These are phyloP conservation scores for Clarias pachynema DNA, from an alignment of 2,797 vertebrate species.

Conservation along the genomic window DNA sequence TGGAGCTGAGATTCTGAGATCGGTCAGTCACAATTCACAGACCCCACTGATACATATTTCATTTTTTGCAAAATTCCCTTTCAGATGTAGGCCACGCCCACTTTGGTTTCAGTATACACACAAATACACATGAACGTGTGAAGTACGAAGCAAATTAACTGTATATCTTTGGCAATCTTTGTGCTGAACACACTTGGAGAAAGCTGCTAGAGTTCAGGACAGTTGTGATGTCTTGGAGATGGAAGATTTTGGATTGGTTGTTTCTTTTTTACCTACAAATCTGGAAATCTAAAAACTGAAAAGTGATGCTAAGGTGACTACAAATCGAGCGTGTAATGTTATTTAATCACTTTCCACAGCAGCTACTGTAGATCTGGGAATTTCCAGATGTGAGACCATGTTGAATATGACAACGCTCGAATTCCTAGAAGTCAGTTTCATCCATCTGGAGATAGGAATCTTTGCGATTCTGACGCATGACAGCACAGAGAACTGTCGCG, in stretches of 20 bases:
- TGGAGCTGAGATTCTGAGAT: not conserved
- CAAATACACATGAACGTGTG: too few relatives aligned
- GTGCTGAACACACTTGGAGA: not conserved
- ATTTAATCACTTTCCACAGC: not conserved
- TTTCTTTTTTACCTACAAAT: not conserved
- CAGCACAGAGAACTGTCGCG: not conserved
- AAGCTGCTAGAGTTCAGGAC: not conserved
- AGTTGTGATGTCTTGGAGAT: not conserved
- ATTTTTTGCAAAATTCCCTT: not conserved
- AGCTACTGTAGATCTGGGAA: not conserved
- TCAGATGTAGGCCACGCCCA: not conserved
- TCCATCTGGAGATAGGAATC: conserved; percentile 15
- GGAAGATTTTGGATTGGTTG: not conserved
- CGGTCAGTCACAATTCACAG: not conserved
- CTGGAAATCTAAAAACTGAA: not conserved
- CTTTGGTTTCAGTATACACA: not conserved
- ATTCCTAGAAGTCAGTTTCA: conserved; percentile 7
- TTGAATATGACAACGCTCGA: not conserved
- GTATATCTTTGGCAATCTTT: too few relatives aligned
- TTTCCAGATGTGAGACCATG: not conserved
- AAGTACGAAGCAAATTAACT: too few relatives aligned
- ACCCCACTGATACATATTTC: not conserved
- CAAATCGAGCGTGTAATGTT: not conserved
- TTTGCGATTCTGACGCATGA: not conserved
- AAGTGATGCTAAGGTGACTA: not conserved